Evolutionary conservation across 2,113 vertebrate species (phyloP), one percentile per base, ranked within the genome.

Genomic region (Lontra canadensis): DNA sequence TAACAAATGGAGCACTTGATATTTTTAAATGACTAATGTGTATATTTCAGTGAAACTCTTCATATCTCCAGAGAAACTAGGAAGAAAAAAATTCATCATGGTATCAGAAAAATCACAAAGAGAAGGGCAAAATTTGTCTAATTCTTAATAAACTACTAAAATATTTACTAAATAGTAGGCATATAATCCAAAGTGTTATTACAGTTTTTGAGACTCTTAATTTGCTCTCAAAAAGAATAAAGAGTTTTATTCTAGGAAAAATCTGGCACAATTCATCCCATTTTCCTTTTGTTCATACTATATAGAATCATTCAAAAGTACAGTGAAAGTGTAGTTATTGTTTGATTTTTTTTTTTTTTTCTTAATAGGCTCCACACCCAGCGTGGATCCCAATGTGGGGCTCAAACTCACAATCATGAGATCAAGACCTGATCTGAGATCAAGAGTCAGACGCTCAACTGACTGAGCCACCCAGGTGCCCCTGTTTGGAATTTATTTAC

Each of bases 11-110:
- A 42, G 4, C 23, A 78, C 29, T 91, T 76, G 36, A 81, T 92
- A 95, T 98, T 90, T 76, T 91, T 93, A 87, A 91, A 78, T 69
- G 55, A 85, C 23, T 91, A 91, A 91, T 93, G 10, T 52, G 69
- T 10, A 59, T 44, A 78, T 95, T 94, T 95, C 59, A 65, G 12
- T 47, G 39, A 90, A 95, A 78, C 20, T 61, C 29, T 59, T 88
- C 65, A 73, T 49, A 83, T 42, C 90, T 95, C 26, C 67, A 81
- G 39, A 94, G 44, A 95, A 96, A 94, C 8, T 42, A 34, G 34
- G 85, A 98, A 95, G 36, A 86, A 94, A 88, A 85, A 11, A 3
- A 94, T 95, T 93, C 78, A 67, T 81, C 47, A 55, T 57, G 39
- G 23, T 57, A 95, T 96, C 76, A 85, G 67, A 96, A 94, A 90